Base-by-base conservation (phyloP, 2,888 invertebrate genomes). In the Metacarcinus magister region DNA sequence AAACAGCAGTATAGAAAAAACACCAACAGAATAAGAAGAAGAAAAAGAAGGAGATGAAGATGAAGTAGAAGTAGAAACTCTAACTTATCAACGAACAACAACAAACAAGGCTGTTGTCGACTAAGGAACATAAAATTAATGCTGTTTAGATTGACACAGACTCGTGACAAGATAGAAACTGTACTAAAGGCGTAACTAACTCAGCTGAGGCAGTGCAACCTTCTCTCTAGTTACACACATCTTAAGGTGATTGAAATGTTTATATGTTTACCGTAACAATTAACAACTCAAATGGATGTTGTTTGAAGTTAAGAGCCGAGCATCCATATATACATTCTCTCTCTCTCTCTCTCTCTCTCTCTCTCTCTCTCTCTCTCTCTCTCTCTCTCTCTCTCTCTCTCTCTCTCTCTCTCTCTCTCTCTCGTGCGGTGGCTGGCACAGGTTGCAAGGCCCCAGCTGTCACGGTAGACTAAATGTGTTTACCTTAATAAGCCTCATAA, bases 401-500 rank as follows among this genome's bases (percentile, higher is more conserved):
- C 32, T 90, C 54, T 54, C 54, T 90, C 48, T 54, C 90, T 90
- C 90, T 54, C 90, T 90, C 48, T 46, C 46, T 28, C 46, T 87
- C 89, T 39, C 32, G 54, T 7, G 23, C 75, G 75, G 75, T 23
- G 75, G 75, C 90, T 87, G 87, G 87, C 87, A 87, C 87, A 32
- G 32, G 87, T 87, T 28, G 87, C 87, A 87, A 87, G 87, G 87
- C 32, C 39, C 87, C 87, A 39, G 39, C 32, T 87, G 87, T 87
- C 87, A 87, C 87, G 87, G 87, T 39, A 32, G 87, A 87, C 39
- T 87, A 87, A 32, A 87, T 87, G 39, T 87, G 87, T 87, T 87
- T 87, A 87, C 87, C 39, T 87, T 87, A 87, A 87, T 87, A 87
- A 87, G 87, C 87, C 39, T 87, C 87, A 87, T 39, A 32, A 87